Evolutionary conservation across 2,888 invertebrate genomes (phyloP), one percentile per base, ranked within the genome.

Genomic region (Allophyes oxyacanthae): DNA sequence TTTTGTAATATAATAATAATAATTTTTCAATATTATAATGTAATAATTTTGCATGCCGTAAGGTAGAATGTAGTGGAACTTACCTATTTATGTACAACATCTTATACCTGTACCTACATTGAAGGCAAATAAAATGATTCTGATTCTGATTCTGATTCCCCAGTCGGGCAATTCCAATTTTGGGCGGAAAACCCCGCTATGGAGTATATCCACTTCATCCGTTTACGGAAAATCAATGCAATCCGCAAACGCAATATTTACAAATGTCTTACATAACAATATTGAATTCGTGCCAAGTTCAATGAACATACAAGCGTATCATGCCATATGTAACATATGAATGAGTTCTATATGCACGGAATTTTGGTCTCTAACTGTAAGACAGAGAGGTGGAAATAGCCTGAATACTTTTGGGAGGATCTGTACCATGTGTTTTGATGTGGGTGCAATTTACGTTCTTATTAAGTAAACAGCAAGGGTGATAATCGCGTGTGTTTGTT

Each of bases 201-300:
- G n/a, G 20, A 4, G 20, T 20, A 20, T 4, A 20, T 20, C 20
- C 2, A 20, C 4, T 20, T 20, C 20, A 20, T 20, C 20, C 20
- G 2, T 4, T 3, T 20, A 20, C 20, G 20, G 20, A 20, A 20
- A 20, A 55, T 57, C 56, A 52, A 46, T 42, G 41, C 14, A 33
- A 15, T n/a, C 11, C 30, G 8, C 10, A 37, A 20, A 13, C 13
- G 14, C 5, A 34, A 40, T 57, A 45, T 52, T 45, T 50, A 45
- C 37, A 36, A 20, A 8, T n/a, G n/a, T 34, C 14, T 70, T 59
- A 49, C 54, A 41, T 69, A 67, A 70, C 25, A 14, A 51, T n/a
- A n/a, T 70, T 64, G 71, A 54, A 55, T 30, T 37, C 38, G 38
- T 45, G 71, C 66, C 67, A 67, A 67, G 67, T 67, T 71, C 71